Conservation (phyloP, 2,113 vertebrate species). For the Romanogobio albipinnatus region DNA sequence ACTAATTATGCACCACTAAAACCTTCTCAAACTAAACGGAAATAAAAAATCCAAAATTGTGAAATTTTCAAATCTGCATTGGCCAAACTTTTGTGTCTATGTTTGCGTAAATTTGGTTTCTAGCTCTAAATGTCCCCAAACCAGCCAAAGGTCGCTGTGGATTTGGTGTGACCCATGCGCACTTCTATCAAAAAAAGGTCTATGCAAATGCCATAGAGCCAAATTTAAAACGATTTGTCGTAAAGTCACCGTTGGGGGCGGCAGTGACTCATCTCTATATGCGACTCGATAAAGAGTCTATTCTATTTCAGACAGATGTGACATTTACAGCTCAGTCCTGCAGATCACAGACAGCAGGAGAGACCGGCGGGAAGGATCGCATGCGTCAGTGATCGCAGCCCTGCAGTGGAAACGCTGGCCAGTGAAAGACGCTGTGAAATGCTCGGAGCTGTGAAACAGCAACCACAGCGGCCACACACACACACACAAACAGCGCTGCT, state of each 20-base stretch:
- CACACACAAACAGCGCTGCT: slow-evolving; percentile 50
- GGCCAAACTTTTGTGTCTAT: background rate
- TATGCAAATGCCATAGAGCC: background rate
- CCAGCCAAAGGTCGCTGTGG: background rate
- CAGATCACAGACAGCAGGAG: background rate
- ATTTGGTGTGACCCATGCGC: background rate
- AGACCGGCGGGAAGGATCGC: slow-evolving; percentile 31
- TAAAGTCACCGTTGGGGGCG: slow-evolving; percentile 19
- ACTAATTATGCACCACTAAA: background rate
- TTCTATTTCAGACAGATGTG: slow-evolving; percentile 60
- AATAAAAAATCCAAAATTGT: background rate
- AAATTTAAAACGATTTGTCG: slow-evolving; percentile 22
- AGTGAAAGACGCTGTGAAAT: slow-evolving; percentile 24
- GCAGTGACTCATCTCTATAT: slow-evolving; percentile 45
- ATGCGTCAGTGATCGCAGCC: slow-evolving; percentile 63
- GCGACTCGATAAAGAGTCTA: background rate
- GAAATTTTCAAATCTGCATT: background rate
- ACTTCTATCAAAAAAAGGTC: background rate
- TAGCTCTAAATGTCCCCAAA: background rate
- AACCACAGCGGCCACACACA: slow-evolving; percentile 57
- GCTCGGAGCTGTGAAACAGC: slow-evolving; percentile 62
- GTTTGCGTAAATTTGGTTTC: background rate
- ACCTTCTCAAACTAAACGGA: background rate
- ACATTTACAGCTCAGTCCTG: slow-evolving; percentile 51
- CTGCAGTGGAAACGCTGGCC: slow-evolving; percentile 54